Percentiles rank a stretch among this genome's conserved stretches.
Conservation (phyloP, 2,797 vertebrate genomes). For the Scolopax rusticola region DNA sequence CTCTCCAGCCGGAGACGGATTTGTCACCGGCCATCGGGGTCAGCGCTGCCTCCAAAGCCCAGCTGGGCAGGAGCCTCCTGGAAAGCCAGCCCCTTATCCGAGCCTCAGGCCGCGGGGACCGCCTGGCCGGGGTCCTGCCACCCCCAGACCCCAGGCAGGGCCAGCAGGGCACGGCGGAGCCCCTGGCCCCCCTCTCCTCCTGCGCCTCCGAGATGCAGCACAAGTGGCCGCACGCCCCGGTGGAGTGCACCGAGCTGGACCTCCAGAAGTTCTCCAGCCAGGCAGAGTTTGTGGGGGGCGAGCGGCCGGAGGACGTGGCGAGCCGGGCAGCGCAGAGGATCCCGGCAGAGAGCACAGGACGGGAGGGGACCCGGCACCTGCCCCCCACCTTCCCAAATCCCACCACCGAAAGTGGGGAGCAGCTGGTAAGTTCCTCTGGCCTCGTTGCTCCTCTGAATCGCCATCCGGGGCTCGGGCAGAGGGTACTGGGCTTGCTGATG, state of each 20-base stretch:
- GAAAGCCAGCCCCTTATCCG: slow-evolving; percentile 74
- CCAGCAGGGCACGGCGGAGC: background rate
- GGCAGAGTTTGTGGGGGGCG: background rate
- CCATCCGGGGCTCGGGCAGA: fast-evolving
- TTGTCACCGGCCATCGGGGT: background rate
- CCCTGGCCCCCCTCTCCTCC: slow-evolving; percentile 51
- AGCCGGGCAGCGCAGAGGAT: background rate
- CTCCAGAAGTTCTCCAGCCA: slow-evolving; percentile 77
- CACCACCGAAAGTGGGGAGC: background rate
- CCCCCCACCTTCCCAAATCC: background rate
- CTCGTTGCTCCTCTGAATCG: fast-evolving
- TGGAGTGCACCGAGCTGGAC: slow-evolving; percentile 81
- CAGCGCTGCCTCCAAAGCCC: slow-evolving; percentile 34
- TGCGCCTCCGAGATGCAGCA: slow-evolving; percentile 75
- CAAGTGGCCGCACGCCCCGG: slow-evolving; percentile 74
- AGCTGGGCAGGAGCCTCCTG: slow-evolving; percentile 59
- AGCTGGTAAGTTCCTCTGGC: background rate
- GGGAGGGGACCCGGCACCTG: background rate
- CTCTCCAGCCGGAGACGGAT: slow-evolving; percentile 34
- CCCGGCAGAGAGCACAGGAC: background rate
- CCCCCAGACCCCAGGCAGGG: background rate
- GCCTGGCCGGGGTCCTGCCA: background rate
- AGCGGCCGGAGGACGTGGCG: background rate
- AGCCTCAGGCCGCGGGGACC: slow-evolving; percentile 38
- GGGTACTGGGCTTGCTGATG: fast-evolving